Conservation (phyloP, 2,888 invertebrate genomes). For the Bimastos eiseni region DNA sequence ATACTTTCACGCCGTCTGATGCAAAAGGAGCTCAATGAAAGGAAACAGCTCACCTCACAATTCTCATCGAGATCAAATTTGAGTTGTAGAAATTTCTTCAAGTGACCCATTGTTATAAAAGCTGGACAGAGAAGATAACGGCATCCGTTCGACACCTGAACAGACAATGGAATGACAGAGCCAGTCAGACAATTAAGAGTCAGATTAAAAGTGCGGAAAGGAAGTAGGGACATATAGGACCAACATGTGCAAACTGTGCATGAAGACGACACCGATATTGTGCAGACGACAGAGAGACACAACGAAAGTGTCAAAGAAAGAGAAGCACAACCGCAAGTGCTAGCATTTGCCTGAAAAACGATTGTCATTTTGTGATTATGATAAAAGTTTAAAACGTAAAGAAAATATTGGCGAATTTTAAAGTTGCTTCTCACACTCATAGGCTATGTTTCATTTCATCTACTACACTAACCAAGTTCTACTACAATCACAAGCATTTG, state of each 20-base stretch:
- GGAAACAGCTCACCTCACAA: neutral
- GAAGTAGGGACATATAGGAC: no score
- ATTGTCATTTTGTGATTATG: neutral
- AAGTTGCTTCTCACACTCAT: neutral
- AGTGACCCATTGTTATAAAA: constrained; percentile 20
- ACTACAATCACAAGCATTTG: neutral
- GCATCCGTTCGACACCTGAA: neutral
- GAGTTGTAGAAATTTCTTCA: constrained; percentile 16
- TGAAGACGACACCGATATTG: neutral
- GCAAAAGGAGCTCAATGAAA: neutral
- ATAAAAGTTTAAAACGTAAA: neutral
- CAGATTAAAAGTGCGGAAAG: neutral
- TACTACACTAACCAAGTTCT: neutral
- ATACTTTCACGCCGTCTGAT: neutral
- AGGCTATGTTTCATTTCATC: neutral
- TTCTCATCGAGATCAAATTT: constrained; percentile 14
- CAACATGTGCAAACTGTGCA: no score
- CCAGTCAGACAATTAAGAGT: neutral
- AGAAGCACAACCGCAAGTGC: no score
- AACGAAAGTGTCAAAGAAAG: neutral
- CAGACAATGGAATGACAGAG: neutral
- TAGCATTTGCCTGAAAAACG: neutral
- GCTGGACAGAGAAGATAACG: constrained; percentile 22
- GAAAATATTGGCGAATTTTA: neutral
- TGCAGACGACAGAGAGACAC: neutral